Conservation (phyloP, 2,888 invertebrate species). For the Pseudococcus jackbeardsleyi region DNA sequence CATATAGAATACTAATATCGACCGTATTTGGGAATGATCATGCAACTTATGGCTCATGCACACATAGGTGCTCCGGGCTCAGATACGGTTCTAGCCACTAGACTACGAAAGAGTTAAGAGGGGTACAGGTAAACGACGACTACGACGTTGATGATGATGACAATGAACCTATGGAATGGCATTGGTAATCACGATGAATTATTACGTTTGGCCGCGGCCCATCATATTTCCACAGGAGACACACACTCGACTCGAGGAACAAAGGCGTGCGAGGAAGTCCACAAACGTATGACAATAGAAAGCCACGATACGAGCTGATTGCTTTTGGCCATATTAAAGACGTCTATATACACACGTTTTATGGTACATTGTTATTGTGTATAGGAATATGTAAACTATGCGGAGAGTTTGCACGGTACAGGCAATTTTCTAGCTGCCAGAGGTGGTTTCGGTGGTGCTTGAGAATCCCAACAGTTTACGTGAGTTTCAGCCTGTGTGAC, state of each 20-base stretch:
- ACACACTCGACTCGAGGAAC: neutral
- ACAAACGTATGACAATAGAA: conserved; percentile 14
- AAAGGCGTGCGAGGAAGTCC: conserved; percentile 33
- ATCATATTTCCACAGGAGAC: neutral
- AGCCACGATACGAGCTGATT: conserved; percentile 14
- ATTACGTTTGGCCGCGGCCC: conserved; percentile 22
- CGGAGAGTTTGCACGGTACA: neutral
- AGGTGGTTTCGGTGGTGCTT: neutral
- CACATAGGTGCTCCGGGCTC: neutral
- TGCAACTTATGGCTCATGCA: neutral
- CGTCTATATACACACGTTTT: conserved; percentile 19
- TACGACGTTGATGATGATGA: neutral
- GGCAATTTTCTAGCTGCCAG: neutral
- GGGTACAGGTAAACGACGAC: conserved; percentile 6
- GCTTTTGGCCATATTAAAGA: conserved; percentile 25
- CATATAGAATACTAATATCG: conserved; percentile 24
- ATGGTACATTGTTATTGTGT: neutral
- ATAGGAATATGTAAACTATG: neutral
- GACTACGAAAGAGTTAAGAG: neutral
- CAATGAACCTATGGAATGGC: conserved; percentile 42
- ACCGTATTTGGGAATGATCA: conserved; percentile 14
- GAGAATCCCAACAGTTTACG: no score
- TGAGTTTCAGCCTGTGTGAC: no score
- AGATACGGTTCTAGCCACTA: neutral
- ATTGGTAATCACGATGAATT: conserved; percentile 37